Percentiles rank a stretch among this genome's conserved stretches.
Conservation (phyloP, 2,797 vertebrate genomes). For the Dryobates pubescens region DNA sequence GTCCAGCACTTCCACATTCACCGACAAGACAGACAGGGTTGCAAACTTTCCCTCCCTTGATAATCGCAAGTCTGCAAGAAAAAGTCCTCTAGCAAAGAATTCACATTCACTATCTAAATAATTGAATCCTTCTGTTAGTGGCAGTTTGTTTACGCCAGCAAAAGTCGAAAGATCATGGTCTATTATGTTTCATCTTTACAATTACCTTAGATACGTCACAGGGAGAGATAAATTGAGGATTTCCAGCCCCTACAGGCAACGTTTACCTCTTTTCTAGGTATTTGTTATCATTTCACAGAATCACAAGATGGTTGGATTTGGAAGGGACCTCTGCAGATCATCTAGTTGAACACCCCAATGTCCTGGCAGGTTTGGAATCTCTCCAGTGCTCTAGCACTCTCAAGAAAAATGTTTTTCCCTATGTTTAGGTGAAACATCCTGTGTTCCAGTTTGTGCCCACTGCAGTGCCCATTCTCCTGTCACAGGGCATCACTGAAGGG, state of each 20-base stretch:
- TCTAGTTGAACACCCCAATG: no score
- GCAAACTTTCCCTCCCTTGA: not conserved
- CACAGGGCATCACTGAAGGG: no score
- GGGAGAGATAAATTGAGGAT: not conserved
- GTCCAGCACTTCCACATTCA: not conserved
- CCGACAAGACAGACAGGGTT: not conserved
- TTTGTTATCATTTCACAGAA: not conserved
- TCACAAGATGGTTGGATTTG: no score
- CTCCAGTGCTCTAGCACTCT: no score
- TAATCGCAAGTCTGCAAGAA: not conserved
- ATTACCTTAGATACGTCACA: not conserved
- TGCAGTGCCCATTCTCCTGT: no score
- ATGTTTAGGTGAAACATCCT: no score
- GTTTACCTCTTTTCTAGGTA: not conserved
- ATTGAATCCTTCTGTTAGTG: not conserved
- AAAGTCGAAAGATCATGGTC: not conserved
- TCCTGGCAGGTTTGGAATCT: no score
- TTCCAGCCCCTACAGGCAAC: not conserved
- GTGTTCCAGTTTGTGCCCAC: no score
- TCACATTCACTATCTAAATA: not conserved
- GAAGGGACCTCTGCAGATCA: no score
- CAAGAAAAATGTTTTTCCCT: no score
- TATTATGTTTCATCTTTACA: not conserved
- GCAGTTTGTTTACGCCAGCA: not conserved
- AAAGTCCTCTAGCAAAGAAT: not conserved